Evolutionary conservation across 2,113 vertebrate species (phyloP).

Genomic region (Accipiter cooperii): DNA sequence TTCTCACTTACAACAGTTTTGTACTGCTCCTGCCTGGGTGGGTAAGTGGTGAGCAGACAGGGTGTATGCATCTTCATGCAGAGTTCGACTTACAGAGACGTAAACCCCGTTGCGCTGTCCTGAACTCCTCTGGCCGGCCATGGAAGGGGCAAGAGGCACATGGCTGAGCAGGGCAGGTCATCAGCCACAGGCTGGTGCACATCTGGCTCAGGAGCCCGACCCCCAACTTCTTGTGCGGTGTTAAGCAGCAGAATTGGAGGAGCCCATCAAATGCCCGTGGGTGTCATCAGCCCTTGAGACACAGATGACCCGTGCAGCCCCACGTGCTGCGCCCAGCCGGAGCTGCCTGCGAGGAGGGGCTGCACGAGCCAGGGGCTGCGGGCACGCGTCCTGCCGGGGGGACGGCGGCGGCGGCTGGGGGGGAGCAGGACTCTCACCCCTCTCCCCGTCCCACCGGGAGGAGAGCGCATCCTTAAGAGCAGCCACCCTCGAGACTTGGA

Average conservation of each 20-base stretch:
- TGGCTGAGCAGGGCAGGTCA: background rate
- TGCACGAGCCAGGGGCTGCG: background rate
- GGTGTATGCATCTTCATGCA: background rate
- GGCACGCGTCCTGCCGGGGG: background rate
- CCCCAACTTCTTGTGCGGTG: fast-evolving
- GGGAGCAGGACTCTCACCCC: too few relatives aligned
- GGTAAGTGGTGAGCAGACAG: background rate
- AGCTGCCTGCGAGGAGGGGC: background rate
- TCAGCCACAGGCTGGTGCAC: background rate
- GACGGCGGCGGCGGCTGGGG: background rate
- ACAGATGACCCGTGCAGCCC: too few relatives aligned
- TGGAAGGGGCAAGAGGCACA: too few relatives aligned
- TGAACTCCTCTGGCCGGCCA: too few relatives aligned
- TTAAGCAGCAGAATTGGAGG: background rate
- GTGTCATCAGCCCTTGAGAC: background rate
- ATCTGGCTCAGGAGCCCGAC: background rate
- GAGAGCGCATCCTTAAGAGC: background rate
- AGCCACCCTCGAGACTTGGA: fast-evolving
- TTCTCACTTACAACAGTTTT: background rate
- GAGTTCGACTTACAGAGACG: background rate
- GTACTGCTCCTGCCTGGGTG: too few relatives aligned
- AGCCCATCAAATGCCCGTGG: too few relatives aligned
- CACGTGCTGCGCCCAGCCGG: background rate
- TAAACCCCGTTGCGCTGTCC: background rate
- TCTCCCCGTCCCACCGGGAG: background rate